Evolutionary conservation across 2,113 vertebrate genomes (phyloP).

Genomic region (Larimichthys crocea): DNA sequence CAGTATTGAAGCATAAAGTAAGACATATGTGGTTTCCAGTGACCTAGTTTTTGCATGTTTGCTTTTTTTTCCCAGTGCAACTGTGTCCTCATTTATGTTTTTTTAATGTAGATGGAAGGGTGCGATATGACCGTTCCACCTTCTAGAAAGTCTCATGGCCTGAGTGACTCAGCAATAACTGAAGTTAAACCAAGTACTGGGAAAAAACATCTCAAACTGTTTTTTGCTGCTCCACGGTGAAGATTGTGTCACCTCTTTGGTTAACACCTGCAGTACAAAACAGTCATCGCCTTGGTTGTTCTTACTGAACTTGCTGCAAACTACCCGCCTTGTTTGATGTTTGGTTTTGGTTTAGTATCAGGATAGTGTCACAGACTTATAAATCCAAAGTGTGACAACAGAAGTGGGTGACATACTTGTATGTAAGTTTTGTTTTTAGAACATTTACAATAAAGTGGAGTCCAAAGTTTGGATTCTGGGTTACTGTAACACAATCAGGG

Average conservation of each 20-base stretch:
- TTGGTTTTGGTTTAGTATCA: background rate
- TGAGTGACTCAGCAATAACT: constrained; percentile 8
- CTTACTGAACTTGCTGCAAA: background rate
- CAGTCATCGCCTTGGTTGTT: background rate
- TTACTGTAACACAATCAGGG: background rate
- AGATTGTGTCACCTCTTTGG: background rate
- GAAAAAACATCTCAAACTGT: background rate
- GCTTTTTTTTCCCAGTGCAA: background rate
- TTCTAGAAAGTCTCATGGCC: background rate
- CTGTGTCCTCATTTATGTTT: constrained; percentile 7
- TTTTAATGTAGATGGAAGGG: background rate
- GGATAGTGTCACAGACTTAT: background rate
- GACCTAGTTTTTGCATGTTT: constrained; percentile 30
- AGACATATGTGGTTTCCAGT: constrained; percentile 30
- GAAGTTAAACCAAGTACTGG: background rate
- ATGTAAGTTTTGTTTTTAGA: background rate
- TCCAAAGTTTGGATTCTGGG: background rate
- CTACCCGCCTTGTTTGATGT: background rate
- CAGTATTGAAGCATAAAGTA: background rate
- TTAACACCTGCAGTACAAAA: constrained; percentile 3
- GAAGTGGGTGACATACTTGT: background rate
- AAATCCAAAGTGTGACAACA: background rate
- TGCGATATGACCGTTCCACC: background rate
- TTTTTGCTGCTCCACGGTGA: background rate
- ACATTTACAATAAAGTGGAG: background rate